A percentile compares a stretch with the other conserved stretches of the same genome.
These are phyloP conservation scores for Diplolepis rosae DNA, from an alignment of 2,888 invertebrate species.

Conservation along the genomic window DNA sequence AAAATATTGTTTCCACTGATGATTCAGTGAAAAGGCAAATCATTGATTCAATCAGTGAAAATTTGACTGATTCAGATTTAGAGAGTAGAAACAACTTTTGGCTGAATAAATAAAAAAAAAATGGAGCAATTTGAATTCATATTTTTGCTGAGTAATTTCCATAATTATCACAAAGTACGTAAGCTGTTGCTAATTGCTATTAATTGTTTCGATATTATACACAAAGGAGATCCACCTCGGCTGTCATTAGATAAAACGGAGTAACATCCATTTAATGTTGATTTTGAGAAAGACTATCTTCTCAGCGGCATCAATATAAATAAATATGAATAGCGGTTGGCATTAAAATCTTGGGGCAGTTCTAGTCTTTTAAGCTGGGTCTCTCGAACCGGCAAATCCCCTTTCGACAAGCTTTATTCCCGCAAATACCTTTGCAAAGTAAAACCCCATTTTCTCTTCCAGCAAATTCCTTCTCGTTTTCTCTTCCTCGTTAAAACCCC, in stretches of 20 bases:
- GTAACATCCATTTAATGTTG: background rate
- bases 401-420: background rate
- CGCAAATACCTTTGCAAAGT: background rate
- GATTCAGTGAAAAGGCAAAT: too few species aligned
- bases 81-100: too few species aligned
- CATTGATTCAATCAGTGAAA: too few species aligned
- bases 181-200: background rate
- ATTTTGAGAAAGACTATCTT: slow-evolving; percentile 43
- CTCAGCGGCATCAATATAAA: slow-evolving; percentile 41
- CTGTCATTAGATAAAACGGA: background rate
- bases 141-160: too few species aligned
- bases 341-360: slow-evolving; percentile 48
- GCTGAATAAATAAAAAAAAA: too few species aligned
- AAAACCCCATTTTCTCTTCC: background rate
- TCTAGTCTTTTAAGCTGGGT: slow-evolving; percentile 29
- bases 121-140: background rate
- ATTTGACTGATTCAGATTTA: too few species aligned
- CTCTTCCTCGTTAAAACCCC: background rate
- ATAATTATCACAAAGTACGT: background rate
- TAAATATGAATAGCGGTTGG: slow-evolving; percentile 42
- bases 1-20: too few species aligned
- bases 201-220: background rate
- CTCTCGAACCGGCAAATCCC: background rate
- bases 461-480: background rate
- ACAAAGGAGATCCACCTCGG: background rate